Evolutionary conservation across 2,113 vertebrate genomes (phyloP).

Genomic region (Vanacampus margaritifer): DNA sequence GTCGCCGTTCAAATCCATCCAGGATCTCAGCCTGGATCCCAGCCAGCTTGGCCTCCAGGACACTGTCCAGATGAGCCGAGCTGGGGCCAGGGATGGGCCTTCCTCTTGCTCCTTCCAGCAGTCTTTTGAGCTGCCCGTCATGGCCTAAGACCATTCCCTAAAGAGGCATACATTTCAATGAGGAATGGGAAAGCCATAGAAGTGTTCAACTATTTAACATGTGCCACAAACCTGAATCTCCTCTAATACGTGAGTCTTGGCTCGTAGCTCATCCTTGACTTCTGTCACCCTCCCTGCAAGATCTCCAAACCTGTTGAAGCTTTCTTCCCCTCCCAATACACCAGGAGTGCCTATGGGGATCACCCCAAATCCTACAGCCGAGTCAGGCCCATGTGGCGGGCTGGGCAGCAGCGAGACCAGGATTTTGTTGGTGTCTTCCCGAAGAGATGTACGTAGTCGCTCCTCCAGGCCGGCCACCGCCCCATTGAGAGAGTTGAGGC

Average conservation of each 20-base stretch:
- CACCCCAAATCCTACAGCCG: constrained; percentile 79
- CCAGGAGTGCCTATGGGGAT: constrained; percentile 80
- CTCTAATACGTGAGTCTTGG: constrained; percentile 84
- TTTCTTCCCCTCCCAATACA: constrained; percentile 71
- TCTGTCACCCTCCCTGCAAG: constrained; percentile 85
- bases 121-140: constrained; percentile 85
- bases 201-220: background rate
- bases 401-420: constrained; percentile 76
- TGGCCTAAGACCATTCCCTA: constrained; percentile 87
- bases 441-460: constrained; percentile 79
- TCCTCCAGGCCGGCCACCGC: constrained; percentile 81
- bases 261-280: constrained; percentile 84
- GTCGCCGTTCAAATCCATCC: constrained; percentile 85
- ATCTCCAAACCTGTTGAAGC: constrained; percentile 76
- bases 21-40: constrained; percentile 81
- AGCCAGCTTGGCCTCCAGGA: constrained; percentile 78
- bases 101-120: constrained; percentile 73
- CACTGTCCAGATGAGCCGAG: constrained; percentile 77
- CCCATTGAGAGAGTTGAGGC: constrained; percentile 80
- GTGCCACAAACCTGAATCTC: constrained; percentile 74
- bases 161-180: background rate
- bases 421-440: constrained; percentile 84
- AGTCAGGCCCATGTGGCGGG: constrained; percentile 61
- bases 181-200: background rate
- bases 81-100: constrained; percentile 74